Percentiles rank a stretch among this genome's conserved stretches.
phyloP scores from a whole-genome alignment of 92 coral and sea anemone species.

The Pocillopora meandrina region DNA sequence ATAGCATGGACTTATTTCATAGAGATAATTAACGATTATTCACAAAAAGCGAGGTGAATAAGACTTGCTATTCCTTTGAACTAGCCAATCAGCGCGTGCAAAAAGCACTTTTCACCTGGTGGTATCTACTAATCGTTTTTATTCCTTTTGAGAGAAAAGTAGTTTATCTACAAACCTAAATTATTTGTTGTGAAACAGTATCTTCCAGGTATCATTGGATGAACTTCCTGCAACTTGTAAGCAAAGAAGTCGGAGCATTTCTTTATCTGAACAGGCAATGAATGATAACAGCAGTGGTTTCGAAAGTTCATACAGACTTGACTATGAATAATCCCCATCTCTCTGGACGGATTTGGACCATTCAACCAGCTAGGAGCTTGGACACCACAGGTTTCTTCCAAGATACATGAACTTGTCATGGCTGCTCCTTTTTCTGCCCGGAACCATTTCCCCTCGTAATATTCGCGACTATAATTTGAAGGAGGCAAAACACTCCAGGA shows the following conservation, averaged over 20 bases:
- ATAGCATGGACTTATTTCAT: too few relatives aligned
- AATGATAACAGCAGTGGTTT: constrained; percentile 21
- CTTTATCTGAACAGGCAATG: constrained; percentile 24
- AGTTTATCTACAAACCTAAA: background rate
- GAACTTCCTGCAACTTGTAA: constrained; percentile 17
- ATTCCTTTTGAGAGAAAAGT: background rate
- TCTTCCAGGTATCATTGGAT: constrained; percentile 2
- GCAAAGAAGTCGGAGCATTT: constrained; percentile 22
- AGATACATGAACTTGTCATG: constrained; percentile 4
- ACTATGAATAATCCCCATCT: constrained; percentile 26
- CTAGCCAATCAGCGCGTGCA: too few relatives aligned
- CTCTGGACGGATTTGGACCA: constrained; percentile 42
- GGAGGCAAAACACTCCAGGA: constrained; percentile 5
- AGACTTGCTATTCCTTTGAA: too few relatives aligned
- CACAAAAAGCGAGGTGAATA: too few relatives aligned
- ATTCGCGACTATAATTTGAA: background rate
- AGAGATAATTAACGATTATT: too few relatives aligned
- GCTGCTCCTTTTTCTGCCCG: background rate
- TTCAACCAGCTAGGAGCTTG: constrained; percentile 63
- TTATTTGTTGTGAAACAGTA: constrained; percentile 16
- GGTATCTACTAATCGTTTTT: too few relatives aligned
- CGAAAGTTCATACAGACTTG: constrained; percentile 23
- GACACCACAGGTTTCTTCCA: constrained; percentile 32
- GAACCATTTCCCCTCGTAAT: constrained; percentile 5
- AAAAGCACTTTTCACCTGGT: too few relatives aligned